Evolutionary conservation across 2,888 invertebrate genomes (phyloP).

Genomic region (Tetrapedia diversipes): DNA sequence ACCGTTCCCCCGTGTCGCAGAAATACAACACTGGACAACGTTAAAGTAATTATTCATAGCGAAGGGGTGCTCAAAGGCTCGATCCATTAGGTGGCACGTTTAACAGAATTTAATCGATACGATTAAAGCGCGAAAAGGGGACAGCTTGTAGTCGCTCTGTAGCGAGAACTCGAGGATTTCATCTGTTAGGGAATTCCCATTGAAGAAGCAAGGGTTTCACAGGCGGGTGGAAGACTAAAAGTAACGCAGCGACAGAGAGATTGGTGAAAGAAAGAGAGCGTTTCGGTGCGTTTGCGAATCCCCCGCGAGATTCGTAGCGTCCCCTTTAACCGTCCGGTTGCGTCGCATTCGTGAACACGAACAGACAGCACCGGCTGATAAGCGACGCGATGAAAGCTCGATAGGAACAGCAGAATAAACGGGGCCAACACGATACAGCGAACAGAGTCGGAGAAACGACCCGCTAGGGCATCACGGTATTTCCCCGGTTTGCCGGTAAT

Average conservation of each 20-base stretch:
- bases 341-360: conserved; percentile 39
- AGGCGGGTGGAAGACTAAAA: conserved; percentile 5
- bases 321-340: conserved; percentile 40
- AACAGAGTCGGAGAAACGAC: conserved; percentile 10
- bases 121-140: conserved; percentile 19
- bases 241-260: conserved; percentile 9
- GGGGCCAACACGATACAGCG: conserved; percentile 32
- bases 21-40: not conserved
- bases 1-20: too few species aligned
- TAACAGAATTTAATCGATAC: conserved; percentile 25
- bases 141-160: not conserved
- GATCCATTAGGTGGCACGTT: conserved; percentile 6
- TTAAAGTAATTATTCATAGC: not conserved
- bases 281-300: conserved; percentile 34
- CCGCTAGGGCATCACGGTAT: not conserved
- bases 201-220: too few species aligned
- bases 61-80: not conserved
- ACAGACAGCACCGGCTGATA: conserved; percentile 39
- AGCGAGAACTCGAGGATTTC: not conserved
- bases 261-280: conserved; percentile 1
- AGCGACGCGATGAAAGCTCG: conserved; percentile 51
- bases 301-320: conserved; percentile 17
- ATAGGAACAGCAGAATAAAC: conserved; percentile 46
- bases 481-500: not conserved
- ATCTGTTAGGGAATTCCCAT: too few species aligned